Evolutionary conservation across 2,113 vertebrate genomes (phyloP), one percentile per base, ranked within the genome.

Genomic region (Hipposideros armiger): DNA sequence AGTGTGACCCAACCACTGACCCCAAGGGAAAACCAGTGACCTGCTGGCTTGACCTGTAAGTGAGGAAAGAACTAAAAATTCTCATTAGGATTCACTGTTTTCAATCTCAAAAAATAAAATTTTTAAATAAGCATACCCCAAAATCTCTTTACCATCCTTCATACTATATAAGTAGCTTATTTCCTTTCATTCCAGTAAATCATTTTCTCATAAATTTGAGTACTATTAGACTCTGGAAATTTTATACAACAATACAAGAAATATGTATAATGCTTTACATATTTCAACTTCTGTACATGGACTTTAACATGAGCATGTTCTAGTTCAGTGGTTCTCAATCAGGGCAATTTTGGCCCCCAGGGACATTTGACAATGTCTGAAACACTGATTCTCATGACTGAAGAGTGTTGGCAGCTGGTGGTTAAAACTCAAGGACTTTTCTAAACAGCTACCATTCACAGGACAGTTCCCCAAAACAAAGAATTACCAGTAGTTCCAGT

Each of bases 21-120:
- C 98, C 87, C 81, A 97, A 86, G 87, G 94, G 96, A 54, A 28
- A 94, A 90, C 78, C 84, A 89, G 91, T 97, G 98, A 98, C 98
- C 98, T 95, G 28, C 47, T 82, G 80, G 89, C 66, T 78, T 97
- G 93, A 97, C 64, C 94, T 67, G 13, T 76, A 96, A 97, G 62
- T 89, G 94, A 97, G 94, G 60, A 54, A 84, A 97, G 56, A 90
- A 77, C 95, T 98, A 92, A 95, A 97, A 94, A 95, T 84, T 96
- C 85, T 97, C 94, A 95, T 95, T 97, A 96, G 96, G 97, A 98
- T 97, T 97, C 97, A 98, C 95, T 94, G 67, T 95, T 97, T 96
- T 93, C 96, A 95, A 88, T 67, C 45, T 73, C 54, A 74, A 91
- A 90, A 73, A 77, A 76, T 81, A 42, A 85, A 85, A 50, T 62